Conservation (phyloP, 2,888 invertebrate genomes). For the Anaspis maculata region DNA sequence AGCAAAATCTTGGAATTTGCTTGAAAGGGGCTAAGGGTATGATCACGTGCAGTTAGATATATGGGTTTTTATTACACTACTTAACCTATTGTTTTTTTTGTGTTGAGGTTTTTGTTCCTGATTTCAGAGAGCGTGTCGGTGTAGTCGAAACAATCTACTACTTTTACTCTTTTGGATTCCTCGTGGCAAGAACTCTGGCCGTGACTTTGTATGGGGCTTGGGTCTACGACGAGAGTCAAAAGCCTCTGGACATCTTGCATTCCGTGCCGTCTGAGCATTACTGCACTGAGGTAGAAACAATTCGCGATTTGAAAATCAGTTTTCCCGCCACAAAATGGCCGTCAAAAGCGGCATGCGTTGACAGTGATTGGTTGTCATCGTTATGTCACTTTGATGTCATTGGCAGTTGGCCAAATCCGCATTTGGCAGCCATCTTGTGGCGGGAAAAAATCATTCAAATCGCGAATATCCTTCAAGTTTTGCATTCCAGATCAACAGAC, state of each 20-base stretch:
- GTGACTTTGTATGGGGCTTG: conserved; percentile 35
- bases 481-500: conserved; percentile 46
- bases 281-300: conserved; percentile 35
- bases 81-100: not conserved
- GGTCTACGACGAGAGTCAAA: conserved; percentile 37
- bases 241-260: conserved; percentile 35
- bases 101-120: not conserved
- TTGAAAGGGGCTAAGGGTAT: too few relatives aligned
- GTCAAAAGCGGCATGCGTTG: too few relatives aligned
- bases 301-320: conserved; percentile 2
- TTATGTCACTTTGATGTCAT: not conserved
- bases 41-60: not conserved
- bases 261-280: conserved; percentile 39
- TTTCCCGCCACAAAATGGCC: too few relatives aligned
- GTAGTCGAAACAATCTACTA: conserved; percentile 54
- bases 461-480: too few relatives aligned
- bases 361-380: too few relatives aligned
- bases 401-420: not conserved
- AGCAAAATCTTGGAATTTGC: too few relatives aligned
- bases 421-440: too few relatives aligned
- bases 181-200: conserved; percentile 52
- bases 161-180: conserved; percentile 56
- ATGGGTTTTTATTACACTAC: not conserved
- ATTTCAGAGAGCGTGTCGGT: conserved; percentile 43
- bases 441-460: too few relatives aligned